Evolutionary conservation across 2,888 invertebrate species (phyloP).

Genomic region (Augochlorella aurata): DNA sequence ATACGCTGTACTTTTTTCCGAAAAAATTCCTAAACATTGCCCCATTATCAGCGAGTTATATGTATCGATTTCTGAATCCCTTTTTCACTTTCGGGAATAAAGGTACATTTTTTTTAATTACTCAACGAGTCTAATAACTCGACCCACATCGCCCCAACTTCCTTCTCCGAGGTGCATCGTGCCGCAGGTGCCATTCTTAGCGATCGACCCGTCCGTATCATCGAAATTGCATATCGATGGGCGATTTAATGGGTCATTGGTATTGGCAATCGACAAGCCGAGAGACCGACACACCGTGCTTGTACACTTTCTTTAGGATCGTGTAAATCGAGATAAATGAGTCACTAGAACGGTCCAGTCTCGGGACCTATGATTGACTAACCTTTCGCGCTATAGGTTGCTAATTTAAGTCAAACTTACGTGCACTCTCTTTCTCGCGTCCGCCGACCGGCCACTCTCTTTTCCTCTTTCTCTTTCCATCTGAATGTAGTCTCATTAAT

Average conservation of each 20-base stretch:
- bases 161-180: neutral
- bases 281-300: constrained; percentile 3
- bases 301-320: constrained; percentile 45
- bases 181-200: constrained; percentile 24
- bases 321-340: constrained; percentile 73
- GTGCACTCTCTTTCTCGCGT: constrained; percentile 55
- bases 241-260: constrained; percentile 40
- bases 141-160: neutral
- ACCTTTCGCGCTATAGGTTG: constrained; percentile 81
- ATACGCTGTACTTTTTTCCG: neutral
- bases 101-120: neutral
- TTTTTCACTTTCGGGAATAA: constrained; percentile 8
- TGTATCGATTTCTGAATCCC: neutral
- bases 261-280: constrained; percentile 32
- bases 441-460: constrained; percentile 51
- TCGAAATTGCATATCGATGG: constrained; percentile 8
- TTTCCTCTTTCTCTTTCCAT: constrained; percentile 52
- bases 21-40: neutral
- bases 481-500: constrained; percentile 76
- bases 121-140: neutral
- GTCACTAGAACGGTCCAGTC: constrained; percentile 74
- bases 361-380: constrained; percentile 74
- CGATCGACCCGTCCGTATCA: neutral
- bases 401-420: constrained; percentile 78
- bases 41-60: too few species aligned